Evolutionary conservation across 1,140 invertebrate genomes (phyloP).

Genomic region (Leptonema lineaticorne): DNA sequence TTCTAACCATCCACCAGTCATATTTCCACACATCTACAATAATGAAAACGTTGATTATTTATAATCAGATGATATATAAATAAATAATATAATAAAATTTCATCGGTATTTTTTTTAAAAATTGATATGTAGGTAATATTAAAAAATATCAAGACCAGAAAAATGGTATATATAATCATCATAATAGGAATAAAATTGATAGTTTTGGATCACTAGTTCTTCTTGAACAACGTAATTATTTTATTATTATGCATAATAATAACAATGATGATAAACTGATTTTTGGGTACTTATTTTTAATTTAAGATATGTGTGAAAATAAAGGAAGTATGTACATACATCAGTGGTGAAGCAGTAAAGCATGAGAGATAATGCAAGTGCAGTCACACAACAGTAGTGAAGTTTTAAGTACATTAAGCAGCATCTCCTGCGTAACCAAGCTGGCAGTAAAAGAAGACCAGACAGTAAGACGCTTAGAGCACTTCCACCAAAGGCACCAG

Average conservation of each 20-base stretch:
- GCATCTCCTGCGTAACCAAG: constrained; percentile 62
- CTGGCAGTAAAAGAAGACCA: constrained; percentile 55
- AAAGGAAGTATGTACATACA: too few relatives aligned
- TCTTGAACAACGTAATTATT: too few relatives aligned
- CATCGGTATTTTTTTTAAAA: too few relatives aligned
- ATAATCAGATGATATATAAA: constrained; percentile 48
- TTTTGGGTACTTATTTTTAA: too few relatives aligned
- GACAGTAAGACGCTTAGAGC: constrained; percentile 59
- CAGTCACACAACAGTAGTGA: constrained; percentile 63
- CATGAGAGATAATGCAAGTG: constrained; percentile 63
- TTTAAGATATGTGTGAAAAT: too few relatives aligned
- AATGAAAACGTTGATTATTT: constrained; percentile 45
- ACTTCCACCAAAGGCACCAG: constrained; percentile 62
- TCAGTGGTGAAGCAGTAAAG: constrained; percentile 46
- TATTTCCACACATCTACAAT: constrained; percentile 38
- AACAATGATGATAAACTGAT: too few relatives aligned
- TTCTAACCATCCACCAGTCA: constrained; percentile 38
- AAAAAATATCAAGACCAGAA: too few relatives aligned
- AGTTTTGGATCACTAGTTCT: too few relatives aligned
- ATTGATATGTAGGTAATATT: too few relatives aligned
- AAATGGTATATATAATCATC: constrained; percentile 43
- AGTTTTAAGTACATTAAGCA: constrained; percentile 68
- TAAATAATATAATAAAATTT: constrained; percentile 32
- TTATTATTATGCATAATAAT: too few relatives aligned
- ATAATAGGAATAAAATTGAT: too few relatives aligned